phyloP scores from a whole-genome alignment of 2,888 invertebrate genomes.

The Aleiodes testaceus region DNA sequence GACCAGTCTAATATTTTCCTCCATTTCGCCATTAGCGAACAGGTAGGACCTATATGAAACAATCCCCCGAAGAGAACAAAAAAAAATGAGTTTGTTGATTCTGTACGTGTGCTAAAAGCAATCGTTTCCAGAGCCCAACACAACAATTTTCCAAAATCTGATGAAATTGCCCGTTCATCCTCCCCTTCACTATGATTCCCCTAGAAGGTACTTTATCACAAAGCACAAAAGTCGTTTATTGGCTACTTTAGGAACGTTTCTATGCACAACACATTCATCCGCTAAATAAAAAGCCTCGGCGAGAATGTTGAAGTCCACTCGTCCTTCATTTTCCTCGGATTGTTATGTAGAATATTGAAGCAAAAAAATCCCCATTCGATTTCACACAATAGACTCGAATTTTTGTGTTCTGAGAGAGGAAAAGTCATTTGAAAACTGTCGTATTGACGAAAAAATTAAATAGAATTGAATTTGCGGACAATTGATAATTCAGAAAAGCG shows the following conservation, averaged over 20 bases:
- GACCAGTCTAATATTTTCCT: slow-evolving; percentile 49
- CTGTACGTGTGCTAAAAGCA: slow-evolving; percentile 60
- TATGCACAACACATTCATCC: slow-evolving; percentile 73
- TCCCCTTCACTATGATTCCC: slow-evolving; percentile 30
- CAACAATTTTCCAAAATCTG: slow-evolving; percentile 74
- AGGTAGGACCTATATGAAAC: slow-evolving; percentile 37
- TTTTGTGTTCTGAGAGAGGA: not conserved
- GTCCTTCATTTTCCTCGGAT: not conserved
- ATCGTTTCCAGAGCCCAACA: slow-evolving; percentile 60
- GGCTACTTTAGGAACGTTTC: slow-evolving; percentile 74
- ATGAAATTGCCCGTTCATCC: slow-evolving; percentile 69
- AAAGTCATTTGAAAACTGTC: slow-evolving; percentile 53
- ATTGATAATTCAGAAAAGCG: slow-evolving; percentile 9
- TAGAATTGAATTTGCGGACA: slow-evolving; percentile 42
- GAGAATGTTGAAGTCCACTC: slow-evolving; percentile 55
- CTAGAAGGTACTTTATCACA: slow-evolving; percentile 51
- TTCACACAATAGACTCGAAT: slow-evolving; percentile 4
- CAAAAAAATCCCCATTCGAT: not conserved
- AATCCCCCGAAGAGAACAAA: slow-evolving; percentile 4
- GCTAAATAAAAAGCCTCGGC: slow-evolving; percentile 69
- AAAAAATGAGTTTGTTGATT: slow-evolving; percentile 64
- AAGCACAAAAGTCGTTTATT: slow-evolving; percentile 70
- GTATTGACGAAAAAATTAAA: slow-evolving; percentile 14
- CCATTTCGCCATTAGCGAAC: not conserved
- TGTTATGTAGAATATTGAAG: not conserved